Evolutionary conservation across 2,113 vertebrate genomes (phyloP), one percentile per base, ranked within the genome.

Genomic region (Amphiprion percula): DNA sequence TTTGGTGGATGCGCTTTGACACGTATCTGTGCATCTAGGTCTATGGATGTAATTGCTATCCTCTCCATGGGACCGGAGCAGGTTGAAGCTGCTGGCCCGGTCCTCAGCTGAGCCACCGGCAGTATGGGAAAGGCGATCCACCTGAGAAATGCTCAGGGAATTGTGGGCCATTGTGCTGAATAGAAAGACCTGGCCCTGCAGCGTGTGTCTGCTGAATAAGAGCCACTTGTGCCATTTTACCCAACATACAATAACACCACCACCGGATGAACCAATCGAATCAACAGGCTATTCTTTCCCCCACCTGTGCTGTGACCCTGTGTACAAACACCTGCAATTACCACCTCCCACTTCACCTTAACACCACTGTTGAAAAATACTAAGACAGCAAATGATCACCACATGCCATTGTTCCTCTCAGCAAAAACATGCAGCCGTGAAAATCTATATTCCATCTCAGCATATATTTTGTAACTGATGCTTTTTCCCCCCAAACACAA

Each of bases 131-230:
- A 94, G 70, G 71, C 9, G 91, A 94, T 93, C 92, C 87, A 94
- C 90, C 91, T 92, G 92, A 93, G 92, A 93, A 94, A 84, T 83
- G 84, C 87, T 88, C 83, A 90, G 93, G 94, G 94, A 94, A 90
- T 92, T 88, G 89, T 78, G 76, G 44, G 65, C 63, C 77, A 91
- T 94, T 94, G 92, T 94, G 77, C n/a, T 0, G 47, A 41, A 58
- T 39, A 89, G 82, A 92, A 92, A 93, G 75, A 62, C 77, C 66
- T 55, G 79, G 87, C 88, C 88, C 90, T 90, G 47, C 86, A 89
- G 93, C 93, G 90, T 93, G 94, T 90, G 93, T 76, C 92, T 56
- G 23, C 78, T 95, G 92, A 94, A 94, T 91, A 87, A 87, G 74
- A 93, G 84, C 90, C 93, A 94, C 91, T 90, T 93, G 92, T 92